These are phyloP conservation scores for Hyla sarda DNA, from an alignment of 2,113 vertebrate genomes.

Conservation along the genomic window DNA sequence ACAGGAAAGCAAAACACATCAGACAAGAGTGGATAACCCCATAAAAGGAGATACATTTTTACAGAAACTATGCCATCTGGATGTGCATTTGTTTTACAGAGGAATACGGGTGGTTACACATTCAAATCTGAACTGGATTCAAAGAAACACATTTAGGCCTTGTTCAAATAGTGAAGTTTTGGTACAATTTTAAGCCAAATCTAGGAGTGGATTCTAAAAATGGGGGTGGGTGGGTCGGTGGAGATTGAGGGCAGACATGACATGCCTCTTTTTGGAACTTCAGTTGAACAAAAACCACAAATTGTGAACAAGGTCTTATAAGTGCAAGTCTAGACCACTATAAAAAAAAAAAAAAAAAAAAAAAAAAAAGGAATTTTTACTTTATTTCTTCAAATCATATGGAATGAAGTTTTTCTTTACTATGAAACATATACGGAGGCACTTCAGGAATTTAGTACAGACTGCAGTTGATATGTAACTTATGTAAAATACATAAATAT, in stretches of 20 bases:
- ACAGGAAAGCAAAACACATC: neutral
- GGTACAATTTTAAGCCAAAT: neutral
- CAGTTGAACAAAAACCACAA: neutral
- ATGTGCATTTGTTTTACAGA: neutral
- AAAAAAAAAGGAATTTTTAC: neutral
- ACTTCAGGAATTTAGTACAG: conserved; percentile 19
- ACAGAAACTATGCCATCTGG: neutral
- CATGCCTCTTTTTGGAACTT: no score
- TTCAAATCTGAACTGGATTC: neutral
- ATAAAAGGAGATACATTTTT: neutral
- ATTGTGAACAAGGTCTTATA: neutral
- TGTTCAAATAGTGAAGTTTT: neutral
- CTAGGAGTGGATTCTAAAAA: neutral
- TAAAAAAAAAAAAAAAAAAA: no score
- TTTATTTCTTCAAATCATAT: neutral
- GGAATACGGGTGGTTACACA: neutral
- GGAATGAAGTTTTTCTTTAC: neutral
- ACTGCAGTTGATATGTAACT: conserved; percentile 5
- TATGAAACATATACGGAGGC: conserved; percentile 20
- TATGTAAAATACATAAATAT: neutral
- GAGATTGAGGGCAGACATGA: no score
- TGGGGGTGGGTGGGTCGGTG: no score
- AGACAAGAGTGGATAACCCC: neutral
- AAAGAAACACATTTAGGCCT: neutral
- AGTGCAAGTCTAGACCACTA: neutral